These are phyloP conservation scores for Cylas formicarius DNA, from an alignment of 1,140 invertebrate genomes.

Conservation along the genomic window DNA sequence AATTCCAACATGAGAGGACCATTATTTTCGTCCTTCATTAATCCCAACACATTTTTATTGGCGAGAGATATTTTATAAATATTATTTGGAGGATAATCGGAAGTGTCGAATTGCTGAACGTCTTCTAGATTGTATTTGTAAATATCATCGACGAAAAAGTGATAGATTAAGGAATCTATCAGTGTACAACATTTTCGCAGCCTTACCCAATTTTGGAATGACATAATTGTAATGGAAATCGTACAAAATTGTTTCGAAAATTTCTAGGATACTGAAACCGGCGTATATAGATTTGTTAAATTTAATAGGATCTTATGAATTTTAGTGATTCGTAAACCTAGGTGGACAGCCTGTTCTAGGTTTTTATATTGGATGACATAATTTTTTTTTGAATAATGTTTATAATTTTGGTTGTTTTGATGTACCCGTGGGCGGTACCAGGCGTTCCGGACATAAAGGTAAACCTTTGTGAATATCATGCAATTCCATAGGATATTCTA, in stretches of 20 bases:
- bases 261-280: constrained; percentile 41
- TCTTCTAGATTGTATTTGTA: constrained; percentile 24
- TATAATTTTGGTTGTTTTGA: constrained; percentile 41
- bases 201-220: constrained; percentile 12
- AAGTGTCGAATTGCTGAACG: constrained; percentile 30
- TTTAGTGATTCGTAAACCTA: constrained; percentile 3
- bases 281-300: constrained; percentile 43
- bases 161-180: constrained; percentile 33
- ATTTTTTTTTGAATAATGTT: constrained; percentile 1
- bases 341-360: not conserved
- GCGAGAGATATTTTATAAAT: constrained; percentile 27
- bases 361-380: constrained; percentile 21
- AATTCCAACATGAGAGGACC: constrained; percentile 40
- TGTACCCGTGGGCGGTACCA: constrained; percentile 13
- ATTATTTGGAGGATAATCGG: constrained; percentile 33
- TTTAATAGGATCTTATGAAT: constrained; percentile 35
- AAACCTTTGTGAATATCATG: constrained; percentile 39
- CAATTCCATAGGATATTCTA: constrained; percentile 34
- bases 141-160: constrained; percentile 22
- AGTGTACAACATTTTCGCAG: constrained; percentile 29
- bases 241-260: constrained; percentile 31
- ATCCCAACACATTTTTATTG: constrained; percentile 46
- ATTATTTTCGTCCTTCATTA: constrained; percentile 47
- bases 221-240: constrained; percentile 33
- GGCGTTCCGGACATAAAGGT: constrained; percentile 39